Percentiles rank a stretch among this genome's conserved stretches.
Conservation (phyloP, 2,888 invertebrate genomes). For the Drosophila tanythrix region DNA sequence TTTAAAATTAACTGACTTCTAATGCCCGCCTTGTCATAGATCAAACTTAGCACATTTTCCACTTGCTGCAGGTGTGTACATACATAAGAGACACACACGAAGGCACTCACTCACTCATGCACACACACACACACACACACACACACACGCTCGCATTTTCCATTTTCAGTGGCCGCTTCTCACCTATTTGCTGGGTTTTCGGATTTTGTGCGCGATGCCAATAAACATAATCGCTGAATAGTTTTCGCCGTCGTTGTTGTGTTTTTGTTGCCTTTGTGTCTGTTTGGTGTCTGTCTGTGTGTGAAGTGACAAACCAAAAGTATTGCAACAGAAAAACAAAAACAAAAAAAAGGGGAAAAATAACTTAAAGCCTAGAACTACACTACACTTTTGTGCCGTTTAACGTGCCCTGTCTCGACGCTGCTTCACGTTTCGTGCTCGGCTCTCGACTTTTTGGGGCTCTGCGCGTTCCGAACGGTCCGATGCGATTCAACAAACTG, state of each 20-base stretch:
- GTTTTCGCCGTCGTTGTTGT: slow-evolving; percentile 8
- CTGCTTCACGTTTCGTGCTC: slow-evolving; percentile 48
- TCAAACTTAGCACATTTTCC: slow-evolving; percentile 44
- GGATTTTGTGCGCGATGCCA: slow-evolving; percentile 65
- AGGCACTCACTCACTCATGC: slow-evolving; percentile 13
- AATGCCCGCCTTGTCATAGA: slow-evolving; percentile 34
- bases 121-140: slow-evolving; percentile 9
- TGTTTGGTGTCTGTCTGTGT: not conserved
- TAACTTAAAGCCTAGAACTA: slow-evolving; percentile 60
- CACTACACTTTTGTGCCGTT: slow-evolving; percentile 71
- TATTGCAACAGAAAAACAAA: slow-evolving; percentile 33
- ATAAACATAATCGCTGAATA: slow-evolving; percentile 57
- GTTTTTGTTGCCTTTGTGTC: not conserved
- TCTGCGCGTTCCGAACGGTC: slow-evolving; percentile 66
- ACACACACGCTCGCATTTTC: slow-evolving; percentile 2
- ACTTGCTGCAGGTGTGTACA: slow-evolving; percentile 17
- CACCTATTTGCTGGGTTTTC: slow-evolving; percentile 67
- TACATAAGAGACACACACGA: slow-evolving; percentile 25
- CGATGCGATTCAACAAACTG: slow-evolving; percentile 78
- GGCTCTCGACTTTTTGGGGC: slow-evolving; percentile 27
- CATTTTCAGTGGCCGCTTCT: slow-evolving; percentile 44
- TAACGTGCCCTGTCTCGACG: slow-evolving; percentile 56
- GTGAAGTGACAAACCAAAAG: slow-evolving; percentile 17
- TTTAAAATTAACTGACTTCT: slow-evolving; percentile 61
- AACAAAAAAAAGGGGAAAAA: slow-evolving; percentile 21